Conservation (phyloP, 2,113 vertebrate species). For the Hassar affinis region DNA sequence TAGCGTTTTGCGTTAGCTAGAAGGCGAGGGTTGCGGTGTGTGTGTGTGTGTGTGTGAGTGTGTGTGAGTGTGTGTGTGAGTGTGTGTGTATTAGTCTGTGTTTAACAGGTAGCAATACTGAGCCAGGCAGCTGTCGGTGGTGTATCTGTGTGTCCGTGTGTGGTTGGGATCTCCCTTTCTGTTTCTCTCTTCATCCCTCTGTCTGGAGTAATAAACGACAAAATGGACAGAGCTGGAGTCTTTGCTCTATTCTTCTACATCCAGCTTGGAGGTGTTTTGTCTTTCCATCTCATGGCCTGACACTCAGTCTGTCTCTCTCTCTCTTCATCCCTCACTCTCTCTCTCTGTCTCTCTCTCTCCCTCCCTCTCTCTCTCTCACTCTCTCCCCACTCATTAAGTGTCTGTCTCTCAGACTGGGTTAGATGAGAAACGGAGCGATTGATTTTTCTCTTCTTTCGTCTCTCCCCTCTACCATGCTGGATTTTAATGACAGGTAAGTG, state of each 20-base stretch:
- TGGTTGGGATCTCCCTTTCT: conserved; percentile 58
- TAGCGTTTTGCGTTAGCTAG: conserved; percentile 64
- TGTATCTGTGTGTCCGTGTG: conserved; percentile 31
- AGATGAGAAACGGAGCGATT: conserved; percentile 21
- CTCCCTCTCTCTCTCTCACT: conserved; percentile 50
- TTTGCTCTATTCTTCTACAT: conserved; percentile 76
- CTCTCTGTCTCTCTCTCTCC: conserved; percentile 55
- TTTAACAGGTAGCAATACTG: conserved; percentile 24
- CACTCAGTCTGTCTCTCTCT: conserved; percentile 34
- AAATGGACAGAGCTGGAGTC: conserved; percentile 74
- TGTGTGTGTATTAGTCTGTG: conserved; percentile 16
- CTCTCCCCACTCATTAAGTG: conserved; percentile 26
- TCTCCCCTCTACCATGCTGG: conserved; percentile 66
- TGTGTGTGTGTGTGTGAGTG: conserved; percentile 20
- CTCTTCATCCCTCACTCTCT: conserved; percentile 56
- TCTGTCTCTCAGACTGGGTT: conserved; percentile 14
- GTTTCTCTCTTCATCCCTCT: conserved; percentile 63
- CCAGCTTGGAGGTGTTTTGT: conserved; percentile 73
- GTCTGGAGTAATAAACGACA: conserved; percentile 65
- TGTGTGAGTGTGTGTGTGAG: conserved; percentile 34
- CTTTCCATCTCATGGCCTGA: conserved; percentile 68
- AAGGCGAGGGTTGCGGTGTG: conserved; percentile 29
- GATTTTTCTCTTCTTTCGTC: conserved; percentile 33
- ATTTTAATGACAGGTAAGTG: conserved; percentile 74
- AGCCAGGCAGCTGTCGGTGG: conserved; percentile 19